These are phyloP conservation scores for Bruchidius siliquastri DNA, from an alignment of 2,888 invertebrate species.

Conservation along the genomic window DNA sequence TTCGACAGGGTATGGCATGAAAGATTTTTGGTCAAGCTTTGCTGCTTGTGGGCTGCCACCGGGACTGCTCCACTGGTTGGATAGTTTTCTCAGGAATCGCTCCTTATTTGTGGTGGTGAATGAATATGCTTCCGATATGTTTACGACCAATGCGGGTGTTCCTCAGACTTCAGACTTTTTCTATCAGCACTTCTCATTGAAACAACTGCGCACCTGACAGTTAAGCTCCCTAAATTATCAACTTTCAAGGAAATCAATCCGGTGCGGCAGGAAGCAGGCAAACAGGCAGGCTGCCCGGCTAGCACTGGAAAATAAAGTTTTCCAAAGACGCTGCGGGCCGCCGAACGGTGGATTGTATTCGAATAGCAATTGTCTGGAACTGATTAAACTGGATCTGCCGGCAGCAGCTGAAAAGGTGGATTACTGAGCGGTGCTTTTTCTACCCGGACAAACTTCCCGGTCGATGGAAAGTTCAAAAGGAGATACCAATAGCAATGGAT, in stretches of 20 bases:
- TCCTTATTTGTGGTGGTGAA: too few relatives aligned
- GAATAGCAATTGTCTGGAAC: not conserved
- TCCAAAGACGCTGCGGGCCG: not conserved
- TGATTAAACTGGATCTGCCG: not conserved
- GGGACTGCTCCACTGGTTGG: too few relatives aligned
- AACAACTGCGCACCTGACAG: not conserved
- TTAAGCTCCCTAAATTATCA: not conserved
- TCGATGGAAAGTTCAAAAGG: not conserved
- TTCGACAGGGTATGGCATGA: too few relatives aligned
- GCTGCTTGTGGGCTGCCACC: too few relatives aligned
- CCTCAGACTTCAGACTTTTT: not conserved
- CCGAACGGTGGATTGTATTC: not conserved
- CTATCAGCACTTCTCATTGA: not conserved
- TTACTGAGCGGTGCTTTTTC: not conserved
- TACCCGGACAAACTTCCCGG: not conserved
- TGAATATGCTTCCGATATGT: too few relatives aligned
- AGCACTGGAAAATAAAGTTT: not conserved
- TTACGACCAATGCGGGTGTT: too few relatives aligned
- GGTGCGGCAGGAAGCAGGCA: not conserved
- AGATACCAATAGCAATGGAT: not conserved
- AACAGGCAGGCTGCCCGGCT: not conserved
- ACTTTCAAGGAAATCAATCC: not conserved
- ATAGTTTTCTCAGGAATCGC: too few relatives aligned
- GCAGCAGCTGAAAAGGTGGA: not conserved
- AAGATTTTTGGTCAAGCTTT: too few relatives aligned